phyloP scores from a whole-genome alignment of 2,113 vertebrate genomes.

The Diadophis punctatus region DNA sequence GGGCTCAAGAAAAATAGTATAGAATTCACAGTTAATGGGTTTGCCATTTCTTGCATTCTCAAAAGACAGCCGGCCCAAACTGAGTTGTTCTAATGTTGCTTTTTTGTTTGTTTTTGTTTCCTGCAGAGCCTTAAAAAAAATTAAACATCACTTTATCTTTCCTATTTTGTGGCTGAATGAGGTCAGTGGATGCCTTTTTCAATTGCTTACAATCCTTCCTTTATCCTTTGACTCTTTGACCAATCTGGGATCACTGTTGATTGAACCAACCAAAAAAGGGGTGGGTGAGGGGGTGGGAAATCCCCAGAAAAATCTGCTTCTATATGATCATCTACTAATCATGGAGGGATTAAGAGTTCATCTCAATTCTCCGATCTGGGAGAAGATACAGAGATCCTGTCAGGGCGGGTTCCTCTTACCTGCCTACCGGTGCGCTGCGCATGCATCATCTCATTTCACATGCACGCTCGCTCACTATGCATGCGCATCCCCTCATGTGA shows the following conservation, averaged over 20 bases:
- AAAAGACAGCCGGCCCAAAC: not conserved
- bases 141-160: slow-evolving; percentile 75
- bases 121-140: slow-evolving; percentile 76
- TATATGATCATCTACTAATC: not conserved
- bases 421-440: too few relatives aligned
- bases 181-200: slow-evolving; percentile 68
- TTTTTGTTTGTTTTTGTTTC: slow-evolving; percentile 22
- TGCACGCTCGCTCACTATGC: too few relatives aligned
- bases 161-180: slow-evolving; percentile 93
- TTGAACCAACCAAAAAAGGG: not conserved
- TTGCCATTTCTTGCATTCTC: not conserved
- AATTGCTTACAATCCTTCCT: not conserved
- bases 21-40: not conserved
- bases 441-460: too few relatives aligned
- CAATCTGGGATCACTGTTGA: not conserved
- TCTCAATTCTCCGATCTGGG: not conserved
- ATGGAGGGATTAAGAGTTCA: not conserved
- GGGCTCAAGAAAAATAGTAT: not conserved
- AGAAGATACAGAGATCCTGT: not conserved
- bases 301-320: not conserved
- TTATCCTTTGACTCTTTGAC: not conserved
- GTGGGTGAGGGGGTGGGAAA: not conserved
- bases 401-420: too few relatives aligned
- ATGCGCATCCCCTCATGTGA: too few relatives aligned
- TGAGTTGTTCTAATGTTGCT: not conserved